Evolutionary conservation across 2,888 invertebrate species (phyloP).

Genomic region (Lingula anatina): DNA sequence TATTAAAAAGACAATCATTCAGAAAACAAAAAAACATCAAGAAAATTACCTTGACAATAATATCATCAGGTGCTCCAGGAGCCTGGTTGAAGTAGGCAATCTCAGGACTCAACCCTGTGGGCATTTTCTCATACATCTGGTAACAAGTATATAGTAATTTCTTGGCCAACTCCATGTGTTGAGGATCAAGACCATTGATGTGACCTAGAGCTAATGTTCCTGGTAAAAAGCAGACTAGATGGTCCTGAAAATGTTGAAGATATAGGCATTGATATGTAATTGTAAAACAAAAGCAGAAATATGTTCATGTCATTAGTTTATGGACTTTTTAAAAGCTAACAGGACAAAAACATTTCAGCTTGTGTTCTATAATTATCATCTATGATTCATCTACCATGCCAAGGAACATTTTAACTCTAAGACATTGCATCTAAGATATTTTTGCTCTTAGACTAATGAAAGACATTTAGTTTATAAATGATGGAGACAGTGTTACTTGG

Average conservation of each 20-base stretch:
- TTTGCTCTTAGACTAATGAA: no score
- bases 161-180: slow-evolving; percentile 81
- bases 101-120: slow-evolving; percentile 92
- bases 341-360: no score
- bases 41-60: slow-evolving; percentile 60
- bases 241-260: slow-evolving; percentile 65
- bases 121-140: slow-evolving; percentile 86
- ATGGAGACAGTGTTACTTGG: no score
- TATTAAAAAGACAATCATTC: no score
- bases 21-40: slow-evolving; percentile 93
- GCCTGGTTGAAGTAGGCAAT: slow-evolving; percentile 90
- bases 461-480: no score
- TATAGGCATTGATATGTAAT: no score
- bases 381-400: not conserved
- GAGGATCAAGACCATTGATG: slow-evolving; percentile 76
- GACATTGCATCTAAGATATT: no score
- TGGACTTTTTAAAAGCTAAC: no score
- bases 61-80: slow-evolving; percentile 56
- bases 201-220: slow-evolving; percentile 88
- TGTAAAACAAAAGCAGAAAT: no score
- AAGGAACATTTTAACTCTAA: not conserved
- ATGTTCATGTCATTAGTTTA: no score
- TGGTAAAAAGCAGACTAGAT: slow-evolving; percentile 91
- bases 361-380: no score
- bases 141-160: slow-evolving; percentile 89